Conservation (phyloP, 2,888 invertebrate genomes). For the Eupeodes latifasciatus region DNA sequence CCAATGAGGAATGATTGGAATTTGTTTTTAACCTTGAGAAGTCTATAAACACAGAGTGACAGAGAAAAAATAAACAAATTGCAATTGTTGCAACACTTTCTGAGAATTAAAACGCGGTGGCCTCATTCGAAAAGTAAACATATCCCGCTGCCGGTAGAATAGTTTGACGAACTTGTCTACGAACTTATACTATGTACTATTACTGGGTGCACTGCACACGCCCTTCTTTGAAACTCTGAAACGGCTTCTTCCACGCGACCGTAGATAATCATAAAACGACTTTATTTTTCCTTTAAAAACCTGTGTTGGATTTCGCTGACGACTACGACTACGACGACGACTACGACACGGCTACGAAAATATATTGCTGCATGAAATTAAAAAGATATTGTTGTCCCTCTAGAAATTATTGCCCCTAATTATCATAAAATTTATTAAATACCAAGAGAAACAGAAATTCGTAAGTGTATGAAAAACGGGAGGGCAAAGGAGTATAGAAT, state of each 20-base stretch:
- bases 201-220: constrained; percentile 67
- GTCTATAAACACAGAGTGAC: constrained; percentile 4
- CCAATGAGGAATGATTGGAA: constrained; percentile 14
- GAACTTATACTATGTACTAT: neutral
- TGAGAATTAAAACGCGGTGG: constrained; percentile 48
- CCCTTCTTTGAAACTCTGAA: constrained; percentile 65
- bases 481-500: neutral
- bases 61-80: constrained; percentile 60
- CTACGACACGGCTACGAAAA: no score
- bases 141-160: neutral
- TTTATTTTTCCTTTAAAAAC: constrained; percentile 19
- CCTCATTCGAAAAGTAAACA: constrained; percentile 71
- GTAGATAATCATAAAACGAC: constrained; percentile 72
- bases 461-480: constrained; percentile 15
- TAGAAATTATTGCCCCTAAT: constrained; percentile 74
- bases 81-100: constrained; percentile 65
- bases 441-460: constrained; percentile 43
- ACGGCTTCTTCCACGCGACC: constrained; percentile 69
- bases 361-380: constrained; percentile 31
- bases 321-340: no score
- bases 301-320: neutral
- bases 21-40: constrained; percentile 56
- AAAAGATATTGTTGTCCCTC: constrained; percentile 69
- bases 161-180: neutral
- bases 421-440: constrained; percentile 76